phyloP scores from a whole-genome alignment of 1,140 invertebrate genomes.

The Caerostris darwini region DNA sequence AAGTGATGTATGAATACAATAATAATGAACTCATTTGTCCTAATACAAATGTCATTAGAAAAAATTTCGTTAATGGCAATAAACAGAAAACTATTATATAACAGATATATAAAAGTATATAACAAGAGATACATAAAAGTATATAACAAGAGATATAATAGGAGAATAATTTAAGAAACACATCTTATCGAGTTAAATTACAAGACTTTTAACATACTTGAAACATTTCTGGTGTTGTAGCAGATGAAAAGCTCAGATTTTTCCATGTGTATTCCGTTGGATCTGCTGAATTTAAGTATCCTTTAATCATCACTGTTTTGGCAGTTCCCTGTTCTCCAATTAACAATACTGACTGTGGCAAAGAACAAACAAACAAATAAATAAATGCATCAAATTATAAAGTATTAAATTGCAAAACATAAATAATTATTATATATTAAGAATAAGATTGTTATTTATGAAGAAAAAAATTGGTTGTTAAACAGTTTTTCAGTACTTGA shows the following conservation, averaged over 20 bases:
- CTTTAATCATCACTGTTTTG: constrained; percentile 98
- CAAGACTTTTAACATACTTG: constrained; percentile 84
- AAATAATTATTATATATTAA: background rate
- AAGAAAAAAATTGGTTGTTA: background rate
- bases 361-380: background rate
- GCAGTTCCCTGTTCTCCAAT: constrained; percentile 97
- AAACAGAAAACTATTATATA: too few species aligned
- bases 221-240: constrained; percentile 96
- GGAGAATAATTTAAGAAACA: too few species aligned
- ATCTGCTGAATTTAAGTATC: constrained; percentile 95
- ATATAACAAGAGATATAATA: too few species aligned
- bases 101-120: too few species aligned
- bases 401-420: background rate
- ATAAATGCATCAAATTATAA: background rate
- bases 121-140: too few species aligned
- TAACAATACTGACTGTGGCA: constrained; percentile 87
- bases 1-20: too few species aligned
- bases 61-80: too few species aligned
- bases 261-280: constrained; percentile 92
- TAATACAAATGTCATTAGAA: too few species aligned
- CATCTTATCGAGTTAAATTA: background rate
- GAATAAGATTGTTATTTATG: background rate
- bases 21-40: too few species aligned
- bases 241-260: constrained; percentile 97
- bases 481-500: too few species aligned